A percentile compares a stretch with the other conserved stretches of the same genome.
Conservation (phyloP, 2,888 invertebrate species). For the Diplazon laetatorius region DNA sequence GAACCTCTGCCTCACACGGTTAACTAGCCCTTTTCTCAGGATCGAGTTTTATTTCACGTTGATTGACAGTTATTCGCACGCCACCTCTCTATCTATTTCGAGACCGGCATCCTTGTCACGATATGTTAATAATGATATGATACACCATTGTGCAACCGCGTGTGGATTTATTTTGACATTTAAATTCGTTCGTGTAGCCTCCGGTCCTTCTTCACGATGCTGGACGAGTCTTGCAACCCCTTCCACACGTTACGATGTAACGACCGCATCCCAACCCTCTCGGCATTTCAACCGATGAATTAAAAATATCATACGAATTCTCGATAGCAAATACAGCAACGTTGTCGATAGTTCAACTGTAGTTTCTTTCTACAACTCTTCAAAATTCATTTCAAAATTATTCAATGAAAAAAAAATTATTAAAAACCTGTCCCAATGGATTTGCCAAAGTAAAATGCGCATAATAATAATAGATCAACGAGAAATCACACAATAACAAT, state of each 20-base stretch:
- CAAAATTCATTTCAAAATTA: neutral
- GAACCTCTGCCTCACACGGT: slow-evolving; percentile 45
- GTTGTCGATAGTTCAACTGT: slow-evolving; percentile 49
- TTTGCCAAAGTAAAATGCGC: no score
- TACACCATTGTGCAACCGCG: slow-evolving; percentile 74
- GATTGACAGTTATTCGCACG: slow-evolving; percentile 78
- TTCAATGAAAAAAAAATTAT: neutral
- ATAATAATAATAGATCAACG: no score
- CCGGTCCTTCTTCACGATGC: slow-evolving; percentile 18
- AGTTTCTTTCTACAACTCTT: slow-evolving; percentile 1
- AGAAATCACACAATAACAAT: no score
- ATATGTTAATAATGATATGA: slow-evolving; percentile 81
- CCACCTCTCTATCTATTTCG: slow-evolving; percentile 59
- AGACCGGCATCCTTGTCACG: slow-evolving; percentile 70
- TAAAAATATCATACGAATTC: slow-evolving; percentile 49
- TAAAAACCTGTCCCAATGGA: neutral
- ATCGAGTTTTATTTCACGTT: slow-evolving; percentile 74
- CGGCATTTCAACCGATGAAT: slow-evolving; percentile 54
- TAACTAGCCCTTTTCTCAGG: slow-evolving; percentile 78
- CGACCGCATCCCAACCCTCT: slow-evolving; percentile 22
- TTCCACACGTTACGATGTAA: slow-evolving; percentile 22
- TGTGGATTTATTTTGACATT: slow-evolving; percentile 81
- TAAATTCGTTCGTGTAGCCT: slow-evolving; percentile 69
- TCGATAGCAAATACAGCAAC: slow-evolving; percentile 36
- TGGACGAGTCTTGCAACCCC: slow-evolving; percentile 19